phyloP scores from a whole-genome alignment of 1,140 invertebrate genomes.

The Riptortus pedestris region DNA sequence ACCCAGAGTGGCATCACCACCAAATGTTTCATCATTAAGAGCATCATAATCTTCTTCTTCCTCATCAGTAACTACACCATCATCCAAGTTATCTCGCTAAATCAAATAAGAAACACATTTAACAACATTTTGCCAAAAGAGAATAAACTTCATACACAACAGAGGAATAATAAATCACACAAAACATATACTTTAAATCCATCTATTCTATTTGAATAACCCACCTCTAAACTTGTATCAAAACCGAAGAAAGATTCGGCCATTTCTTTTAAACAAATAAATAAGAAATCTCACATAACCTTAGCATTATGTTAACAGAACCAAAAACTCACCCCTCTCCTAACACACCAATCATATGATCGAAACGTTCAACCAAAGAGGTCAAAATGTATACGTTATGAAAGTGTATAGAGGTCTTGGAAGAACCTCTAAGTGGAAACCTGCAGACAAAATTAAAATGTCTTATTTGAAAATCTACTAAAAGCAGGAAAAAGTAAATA shows the following conservation, averaged over 20 bases:
- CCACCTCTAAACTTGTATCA: slow-evolving; percentile 22
- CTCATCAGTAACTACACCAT: slow-evolving; percentile 43
- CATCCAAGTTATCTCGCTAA: slow-evolving; percentile 35
- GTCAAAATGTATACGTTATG: no score
- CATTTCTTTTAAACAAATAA: slow-evolving; percentile 20
- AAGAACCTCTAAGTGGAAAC: no score
- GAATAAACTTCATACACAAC: not conserved
- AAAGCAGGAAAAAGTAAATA: no score
- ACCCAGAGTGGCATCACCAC: slow-evolving; percentile 55
- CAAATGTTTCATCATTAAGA: slow-evolving; percentile 83
- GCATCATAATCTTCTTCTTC: slow-evolving; percentile 81
- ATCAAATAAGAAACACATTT: not conserved
- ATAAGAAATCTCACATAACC: slow-evolving; percentile 10
- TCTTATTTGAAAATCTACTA: no score
- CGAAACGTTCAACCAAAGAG: not conserved
- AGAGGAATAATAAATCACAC: no score
- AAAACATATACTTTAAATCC: no score
- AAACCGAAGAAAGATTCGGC: slow-evolving; percentile 26
- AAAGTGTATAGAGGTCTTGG: not conserved
- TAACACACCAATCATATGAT: not conserved
- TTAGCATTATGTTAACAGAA: slow-evolving; percentile 14
- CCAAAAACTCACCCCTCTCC: not conserved
- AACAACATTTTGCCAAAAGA: slow-evolving; percentile 2
- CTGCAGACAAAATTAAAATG: no score
- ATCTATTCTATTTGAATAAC: no score